Percentiles rank a stretch among this genome's conserved stretches.
Conservation (phyloP, 2,113 vertebrate genomes). For the Cygnus atratus region DNA sequence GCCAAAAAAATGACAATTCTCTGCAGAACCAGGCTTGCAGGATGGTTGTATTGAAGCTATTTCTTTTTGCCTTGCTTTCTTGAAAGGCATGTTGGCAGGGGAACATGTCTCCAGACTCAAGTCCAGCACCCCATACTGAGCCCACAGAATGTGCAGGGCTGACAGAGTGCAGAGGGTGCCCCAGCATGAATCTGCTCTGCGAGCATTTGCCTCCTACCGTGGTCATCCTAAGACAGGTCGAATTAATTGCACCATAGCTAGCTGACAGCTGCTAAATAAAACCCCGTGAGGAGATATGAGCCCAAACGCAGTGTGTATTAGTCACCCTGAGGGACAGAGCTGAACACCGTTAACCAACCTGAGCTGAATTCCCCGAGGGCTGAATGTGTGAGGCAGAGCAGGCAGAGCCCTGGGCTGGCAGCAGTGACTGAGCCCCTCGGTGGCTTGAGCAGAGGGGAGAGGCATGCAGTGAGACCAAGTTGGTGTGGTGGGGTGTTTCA, state of each 20-base stretch:
- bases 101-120: background rate
- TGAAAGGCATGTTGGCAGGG: slow-evolving; percentile 14
- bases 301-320: background rate
- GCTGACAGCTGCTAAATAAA: background rate
- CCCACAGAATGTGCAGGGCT: background rate
- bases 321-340: background rate
- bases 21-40: slow-evolving; percentile 1
- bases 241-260: background rate
- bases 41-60: slow-evolving; percentile 24
- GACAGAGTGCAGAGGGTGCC: background rate
- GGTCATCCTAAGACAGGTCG: background rate
- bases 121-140: background rate
- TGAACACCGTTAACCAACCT: background rate
- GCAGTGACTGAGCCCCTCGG: background rate
- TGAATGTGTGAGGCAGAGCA: background rate
- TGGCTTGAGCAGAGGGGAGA: background rate
- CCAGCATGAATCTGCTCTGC: background rate
- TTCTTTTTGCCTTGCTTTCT: slow-evolving; percentile 34
- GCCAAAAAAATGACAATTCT: slow-evolving; percentile 60
- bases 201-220: background rate
- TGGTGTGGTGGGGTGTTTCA: background rate
- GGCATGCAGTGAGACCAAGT: background rate
- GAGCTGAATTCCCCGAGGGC: background rate
- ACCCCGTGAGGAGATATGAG: background rate
- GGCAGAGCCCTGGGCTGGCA: background rate